Percentiles rank a stretch among this genome's conserved stretches.
These are phyloP conservation scores for Cotesia chilonis DNA, from an alignment of 1,140 invertebrate genomes.

Conservation along the genomic window DNA sequence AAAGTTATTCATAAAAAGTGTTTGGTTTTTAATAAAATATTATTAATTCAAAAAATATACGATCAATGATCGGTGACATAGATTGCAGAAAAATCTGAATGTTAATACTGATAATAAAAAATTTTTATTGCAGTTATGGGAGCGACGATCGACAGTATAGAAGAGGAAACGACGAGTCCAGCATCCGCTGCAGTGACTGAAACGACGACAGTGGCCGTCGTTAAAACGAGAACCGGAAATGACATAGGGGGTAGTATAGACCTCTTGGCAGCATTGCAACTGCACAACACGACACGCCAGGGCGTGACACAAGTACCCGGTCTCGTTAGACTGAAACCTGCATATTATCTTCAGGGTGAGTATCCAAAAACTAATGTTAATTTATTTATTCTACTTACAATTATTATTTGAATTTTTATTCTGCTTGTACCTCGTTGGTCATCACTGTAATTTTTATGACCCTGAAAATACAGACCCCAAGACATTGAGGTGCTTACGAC, in stretches of 20 bases:
- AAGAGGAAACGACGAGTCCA: constrained; percentile 52
- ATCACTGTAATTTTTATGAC: constrained; percentile 12
- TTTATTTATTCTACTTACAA: not conserved
- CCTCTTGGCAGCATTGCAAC: constrained; percentile 69
- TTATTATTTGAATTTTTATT: not conserved
- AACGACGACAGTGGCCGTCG: constrained; percentile 39
- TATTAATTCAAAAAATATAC: too few relatives aligned
- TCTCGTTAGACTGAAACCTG: constrained; percentile 68
- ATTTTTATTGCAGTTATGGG: constrained; percentile 54
- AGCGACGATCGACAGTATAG: constrained; percentile 55
- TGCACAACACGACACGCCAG: constrained; percentile 68
- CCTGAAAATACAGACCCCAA: constrained; percentile 2
- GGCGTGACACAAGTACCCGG: constrained; percentile 69
- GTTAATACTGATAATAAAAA: not conserved
- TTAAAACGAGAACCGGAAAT: constrained; percentile 49
- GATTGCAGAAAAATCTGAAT: not conserved
- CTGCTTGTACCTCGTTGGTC: too few relatives aligned
- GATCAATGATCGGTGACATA: not conserved
- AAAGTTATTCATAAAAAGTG: too few relatives aligned
- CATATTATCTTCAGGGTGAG: constrained; percentile 69
- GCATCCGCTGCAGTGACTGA: constrained; percentile 37
- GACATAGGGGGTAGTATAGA: constrained; percentile 65
- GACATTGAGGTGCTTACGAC: not conserved
- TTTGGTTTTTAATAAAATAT: too few relatives aligned
- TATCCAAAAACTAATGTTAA: constrained; percentile 8